A percentile compares a stretch with the other conserved stretches of the same genome.
phyloP scores from a whole-genome alignment of 2,113 vertebrate species.

The Zapornia atra region DNA sequence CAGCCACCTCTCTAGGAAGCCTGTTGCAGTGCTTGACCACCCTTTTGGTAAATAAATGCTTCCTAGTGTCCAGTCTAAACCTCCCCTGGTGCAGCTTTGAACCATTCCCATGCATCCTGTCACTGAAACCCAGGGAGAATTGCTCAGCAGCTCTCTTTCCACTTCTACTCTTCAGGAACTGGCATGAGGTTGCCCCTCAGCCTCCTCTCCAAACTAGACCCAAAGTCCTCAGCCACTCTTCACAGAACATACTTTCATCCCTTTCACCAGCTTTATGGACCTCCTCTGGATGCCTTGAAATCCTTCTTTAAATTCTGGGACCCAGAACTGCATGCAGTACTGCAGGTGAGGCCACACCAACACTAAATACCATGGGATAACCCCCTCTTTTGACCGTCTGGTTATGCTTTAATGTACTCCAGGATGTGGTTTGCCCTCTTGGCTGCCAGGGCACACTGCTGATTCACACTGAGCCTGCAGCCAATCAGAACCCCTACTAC shows the following conservation, averaged over 20 bases:
- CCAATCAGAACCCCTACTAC: not conserved
- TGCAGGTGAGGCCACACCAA: not conserved
- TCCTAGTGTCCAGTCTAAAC: not conserved
- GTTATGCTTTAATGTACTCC: not conserved
- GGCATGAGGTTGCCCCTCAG: not conserved
- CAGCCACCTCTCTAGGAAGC: not conserved
- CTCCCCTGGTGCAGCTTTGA: not conserved
- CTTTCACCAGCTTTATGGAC: not conserved
- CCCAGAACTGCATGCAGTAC: not conserved
- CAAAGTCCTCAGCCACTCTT: not conserved
- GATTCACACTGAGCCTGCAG: not conserved
- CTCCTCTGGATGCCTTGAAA: not conserved
- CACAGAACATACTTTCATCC: not conserved
- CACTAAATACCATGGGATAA: not conserved
- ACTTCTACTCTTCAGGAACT: not conserved
- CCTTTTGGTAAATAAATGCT: not conserved
- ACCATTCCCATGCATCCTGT: accelerated
- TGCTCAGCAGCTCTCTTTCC: not conserved
- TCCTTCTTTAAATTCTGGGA: not conserved
- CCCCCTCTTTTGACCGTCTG: not conserved
- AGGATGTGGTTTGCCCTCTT: not conserved
- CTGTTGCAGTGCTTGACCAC: too few species aligned
- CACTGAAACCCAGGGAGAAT: not conserved
- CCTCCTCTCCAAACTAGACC: not conserved
- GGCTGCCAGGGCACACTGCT: not conserved